Conservation (phyloP, 2,888 invertebrate genomes). For the Clistopyga incitator region DNA sequence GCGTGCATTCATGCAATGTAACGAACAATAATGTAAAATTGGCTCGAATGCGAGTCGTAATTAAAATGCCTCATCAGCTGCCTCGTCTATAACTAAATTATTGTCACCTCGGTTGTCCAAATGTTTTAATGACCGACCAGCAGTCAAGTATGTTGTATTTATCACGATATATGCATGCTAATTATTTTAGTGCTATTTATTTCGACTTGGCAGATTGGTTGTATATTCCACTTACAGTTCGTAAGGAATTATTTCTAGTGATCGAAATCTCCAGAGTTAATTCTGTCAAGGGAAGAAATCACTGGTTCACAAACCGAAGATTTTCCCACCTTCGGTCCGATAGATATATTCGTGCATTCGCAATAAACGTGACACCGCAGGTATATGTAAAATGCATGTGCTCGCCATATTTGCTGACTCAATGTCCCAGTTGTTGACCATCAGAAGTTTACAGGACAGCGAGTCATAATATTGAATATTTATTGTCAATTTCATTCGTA, state of each 20-base stretch:
- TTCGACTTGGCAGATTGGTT: constrained; percentile 47
- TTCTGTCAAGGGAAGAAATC: neutral
- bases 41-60: constrained; percentile 32
- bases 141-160: constrained; percentile 54
- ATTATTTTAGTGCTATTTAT: constrained; percentile 12
- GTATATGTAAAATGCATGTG: neutral
- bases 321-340: neutral
- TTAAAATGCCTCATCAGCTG: constrained; percentile 60
- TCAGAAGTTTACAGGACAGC: neutral
- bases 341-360: constrained; percentile 10
- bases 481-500: neutral
- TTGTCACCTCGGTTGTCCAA: constrained; percentile 37
- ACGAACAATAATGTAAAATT: constrained; percentile 40
- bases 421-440: neutral
- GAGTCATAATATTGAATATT: neutral
- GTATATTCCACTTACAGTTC: constrained; percentile 37
- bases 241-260: neutral
- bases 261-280: constrained; percentile 24
- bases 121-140: constrained; percentile 65
- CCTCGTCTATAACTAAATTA: constrained; percentile 43
- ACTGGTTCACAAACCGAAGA: neutral
- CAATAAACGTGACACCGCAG: neutral
- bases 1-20: constrained; percentile 40
- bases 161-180: constrained; percentile 15
- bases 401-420: neutral